Conservation (phyloP, 30 jellyfish, hydroid and myxozoan genomes). For the Chrysaora quinquecirrha region DNA sequence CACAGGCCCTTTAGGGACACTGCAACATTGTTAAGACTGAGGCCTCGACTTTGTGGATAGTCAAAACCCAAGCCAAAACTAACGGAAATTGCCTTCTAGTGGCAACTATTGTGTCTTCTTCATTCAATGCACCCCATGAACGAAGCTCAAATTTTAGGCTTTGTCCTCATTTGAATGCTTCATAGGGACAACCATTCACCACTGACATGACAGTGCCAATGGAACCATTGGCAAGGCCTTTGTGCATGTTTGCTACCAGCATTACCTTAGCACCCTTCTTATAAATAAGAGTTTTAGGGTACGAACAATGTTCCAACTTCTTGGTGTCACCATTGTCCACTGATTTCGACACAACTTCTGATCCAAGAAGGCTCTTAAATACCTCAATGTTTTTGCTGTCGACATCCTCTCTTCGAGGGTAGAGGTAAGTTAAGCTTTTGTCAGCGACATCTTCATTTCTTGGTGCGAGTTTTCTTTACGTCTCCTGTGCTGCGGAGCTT, state of each 20-base stretch:
- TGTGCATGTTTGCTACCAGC: background rate
- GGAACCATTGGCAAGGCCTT: background rate
- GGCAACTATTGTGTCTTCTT: background rate
- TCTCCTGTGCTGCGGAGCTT: background rate
- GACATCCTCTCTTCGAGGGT: background rate
- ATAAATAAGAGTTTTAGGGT: background rate
- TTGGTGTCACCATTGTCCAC: background rate
- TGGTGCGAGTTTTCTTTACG: background rate
- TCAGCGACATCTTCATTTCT: background rate
- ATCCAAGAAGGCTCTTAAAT: background rate
- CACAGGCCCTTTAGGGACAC: background rate
- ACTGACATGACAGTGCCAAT: background rate
- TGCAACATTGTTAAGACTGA: background rate
- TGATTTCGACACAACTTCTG: background rate
- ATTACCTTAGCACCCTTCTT: background rate
- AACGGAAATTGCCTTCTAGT: background rate
- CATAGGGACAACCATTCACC: background rate
- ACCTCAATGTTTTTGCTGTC: background rate
- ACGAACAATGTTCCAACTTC: background rate
- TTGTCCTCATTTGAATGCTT: background rate
- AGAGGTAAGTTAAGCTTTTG: background rate
- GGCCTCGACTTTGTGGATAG: conserved; percentile 3
- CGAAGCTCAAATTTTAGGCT: background rate
- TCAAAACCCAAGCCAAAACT: background rate
- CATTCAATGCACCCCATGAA: background rate